phyloP scores from a whole-genome alignment of 2,888 invertebrate genomes.

The Eurytoma californica region DNA sequence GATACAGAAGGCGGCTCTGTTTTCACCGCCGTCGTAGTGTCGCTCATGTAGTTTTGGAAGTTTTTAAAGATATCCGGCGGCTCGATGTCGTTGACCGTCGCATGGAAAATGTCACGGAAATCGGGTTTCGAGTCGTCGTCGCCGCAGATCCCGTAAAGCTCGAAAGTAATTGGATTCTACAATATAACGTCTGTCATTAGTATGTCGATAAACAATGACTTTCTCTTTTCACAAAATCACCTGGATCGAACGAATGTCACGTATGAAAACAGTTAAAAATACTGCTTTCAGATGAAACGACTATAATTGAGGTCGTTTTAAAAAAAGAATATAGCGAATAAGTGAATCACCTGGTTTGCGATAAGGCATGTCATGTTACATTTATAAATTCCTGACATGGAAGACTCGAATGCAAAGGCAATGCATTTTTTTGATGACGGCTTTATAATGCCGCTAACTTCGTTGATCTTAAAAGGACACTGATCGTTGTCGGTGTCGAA shows the following conservation, averaged over 20 bases:
- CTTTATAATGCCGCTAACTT: constrained; percentile 66
- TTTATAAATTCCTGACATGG: constrained; percentile 65
- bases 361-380: constrained; percentile 70
- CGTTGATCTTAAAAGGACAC: constrained; percentile 68
- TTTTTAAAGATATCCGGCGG: constrained; percentile 55
- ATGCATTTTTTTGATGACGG: constrained; percentile 65
- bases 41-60: constrained; percentile 69
- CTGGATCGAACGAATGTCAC: too few relatives aligned
- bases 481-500: constrained; percentile 68
- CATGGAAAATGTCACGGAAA: neutral
- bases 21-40: constrained; percentile 57
- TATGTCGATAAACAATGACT: too few relatives aligned
- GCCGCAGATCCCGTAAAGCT: constrained; percentile 64
- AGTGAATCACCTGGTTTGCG: constrained; percentile 70
- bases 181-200: neutral
- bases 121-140: constrained; percentile 8
- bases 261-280: too few relatives aligned
- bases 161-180: constrained; percentile 69
- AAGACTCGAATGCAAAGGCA: constrained; percentile 68
- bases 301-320: neutral
- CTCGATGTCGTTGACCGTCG: constrained; percentile 31
- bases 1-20: constrained; percentile 63
- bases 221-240: too few relatives aligned
- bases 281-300: neutral
- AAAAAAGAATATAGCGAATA: neutral